phyloP scores from a whole-genome alignment of 2,113 vertebrate genomes.

The Corythornis madagascariensis region DNA sequence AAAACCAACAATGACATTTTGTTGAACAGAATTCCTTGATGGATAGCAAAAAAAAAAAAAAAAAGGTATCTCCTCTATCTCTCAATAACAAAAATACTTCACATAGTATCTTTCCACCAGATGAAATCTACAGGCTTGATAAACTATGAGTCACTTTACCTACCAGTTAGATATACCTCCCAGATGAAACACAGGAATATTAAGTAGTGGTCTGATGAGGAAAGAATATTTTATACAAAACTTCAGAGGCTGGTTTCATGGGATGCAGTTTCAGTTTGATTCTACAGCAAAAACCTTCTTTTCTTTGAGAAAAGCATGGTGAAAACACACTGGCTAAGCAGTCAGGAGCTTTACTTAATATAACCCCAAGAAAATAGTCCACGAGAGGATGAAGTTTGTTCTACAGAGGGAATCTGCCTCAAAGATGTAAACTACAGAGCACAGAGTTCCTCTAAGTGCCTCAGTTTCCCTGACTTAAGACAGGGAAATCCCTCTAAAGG shows the following conservation, averaged over 20 bases:
- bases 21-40: background rate
- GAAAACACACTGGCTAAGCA: background rate
- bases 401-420: background rate
- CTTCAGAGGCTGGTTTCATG: background rate
- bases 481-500: background rate
- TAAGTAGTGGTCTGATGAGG: background rate
- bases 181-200: background rate
- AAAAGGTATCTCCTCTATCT: background rate
- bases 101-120: background rate
- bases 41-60: background rate
- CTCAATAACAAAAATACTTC: background rate
- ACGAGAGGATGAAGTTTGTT: background rate
- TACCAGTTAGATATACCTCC: background rate
- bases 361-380: background rate
- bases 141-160: conserved; percentile 8
- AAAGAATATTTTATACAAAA: background rate
- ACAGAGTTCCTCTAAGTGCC: background rate
- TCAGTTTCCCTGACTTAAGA: background rate
- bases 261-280: background rate
- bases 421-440: background rate
- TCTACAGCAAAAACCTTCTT: background rate
- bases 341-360: background rate
- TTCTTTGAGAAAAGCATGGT: background rate
- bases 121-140: conserved; percentile 10
- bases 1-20: background rate